Evolutionary conservation across 2,113 vertebrate genomes (phyloP).

Genomic region (Corythoichthys intestinalis): DNA sequence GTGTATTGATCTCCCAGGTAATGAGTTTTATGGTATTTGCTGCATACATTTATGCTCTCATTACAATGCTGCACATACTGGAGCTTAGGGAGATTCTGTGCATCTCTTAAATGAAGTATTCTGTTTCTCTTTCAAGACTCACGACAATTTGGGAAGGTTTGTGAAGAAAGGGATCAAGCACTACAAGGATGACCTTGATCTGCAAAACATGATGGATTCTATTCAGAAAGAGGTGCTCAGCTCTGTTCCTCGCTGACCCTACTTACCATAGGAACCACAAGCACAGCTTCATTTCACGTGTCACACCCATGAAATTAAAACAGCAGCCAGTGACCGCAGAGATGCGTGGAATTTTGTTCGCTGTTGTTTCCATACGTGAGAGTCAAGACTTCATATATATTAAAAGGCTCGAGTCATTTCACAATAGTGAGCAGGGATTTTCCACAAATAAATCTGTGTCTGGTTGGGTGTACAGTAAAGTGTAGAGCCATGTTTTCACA

Average conservation of each 20-base stretch:
- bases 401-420: constrained; percentile 7
- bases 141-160: constrained; percentile 67
- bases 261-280: constrained; percentile 13
- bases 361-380: constrained; percentile 36
- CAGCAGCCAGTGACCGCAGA: constrained; percentile 2
- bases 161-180: constrained; percentile 76
- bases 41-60: not conserved
- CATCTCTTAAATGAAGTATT: not conserved
- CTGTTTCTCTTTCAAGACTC: constrained; percentile 45
- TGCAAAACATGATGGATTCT: constrained; percentile 78
- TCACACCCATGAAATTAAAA: constrained; percentile 8
- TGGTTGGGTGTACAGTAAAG: too few species aligned
- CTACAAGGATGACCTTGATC: constrained; percentile 76
- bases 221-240: constrained; percentile 74
- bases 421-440: too few species aligned
- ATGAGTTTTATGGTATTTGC: constrained; percentile 15
- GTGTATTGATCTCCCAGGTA: constrained; percentile 18
- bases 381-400: constrained; percentile 9
- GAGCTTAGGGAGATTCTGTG: not conserved
- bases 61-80: constrained; percentile 8
- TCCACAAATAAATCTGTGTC: too few species aligned
- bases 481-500: too few species aligned
- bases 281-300: constrained; percentile 15
- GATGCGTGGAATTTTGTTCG: not conserved
- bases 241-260: constrained; percentile 8